Evolutionary conservation across 2,113 vertebrate genomes (phyloP), one percentile per base, ranked within the genome.

Genomic region (Thryonomys swinderianus): DNA sequence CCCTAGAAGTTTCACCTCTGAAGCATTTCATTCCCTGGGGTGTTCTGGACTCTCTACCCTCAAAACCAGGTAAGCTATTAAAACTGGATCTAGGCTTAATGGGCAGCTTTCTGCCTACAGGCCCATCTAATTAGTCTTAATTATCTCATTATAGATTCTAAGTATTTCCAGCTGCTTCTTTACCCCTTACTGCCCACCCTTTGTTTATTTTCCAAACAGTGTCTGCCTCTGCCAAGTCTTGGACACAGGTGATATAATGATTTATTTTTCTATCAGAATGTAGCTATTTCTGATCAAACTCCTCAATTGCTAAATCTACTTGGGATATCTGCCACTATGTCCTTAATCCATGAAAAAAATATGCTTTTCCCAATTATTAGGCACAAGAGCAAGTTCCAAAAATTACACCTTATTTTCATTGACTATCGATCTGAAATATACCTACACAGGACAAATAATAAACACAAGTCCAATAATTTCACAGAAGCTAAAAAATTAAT

Each of bases 61-160:
- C 88, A 94, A 95, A 97, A 92, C 80, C 96, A 98, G 96, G 97
- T 98, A 97, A 93, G 95, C 94, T 97, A 97, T 96, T 97, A 97
- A 96, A 96, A 94, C 85, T 90, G 93, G 85, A 93, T 97, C 93
- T 96, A 93, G 89, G 94, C 91, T 96, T 97, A 98, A 98, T 97
- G 93, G 96, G 96, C 80, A 97, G 93, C 91, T 93, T 97, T 97
- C 91, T 96, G 97, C 97, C 97, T 97, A 97, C 96, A 94, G 97
- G 97, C 94, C 94, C 85, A 37, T 95, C 93, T 98, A 97, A 98
- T 98, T 98, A 98, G 97, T 97, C 97, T 98, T 98, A 98, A 98
- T 98, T 96, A 97, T 97, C 96, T 98, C 97, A 97, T 98, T 97
- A 98, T 13, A 97, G 93, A 97, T 59, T 96, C 96, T 93, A 97